These are phyloP conservation scores for Threskiornis aethiopicus DNA, from an alignment of 2,797 vertebrate genomes.

Conservation along the genomic window DNA sequence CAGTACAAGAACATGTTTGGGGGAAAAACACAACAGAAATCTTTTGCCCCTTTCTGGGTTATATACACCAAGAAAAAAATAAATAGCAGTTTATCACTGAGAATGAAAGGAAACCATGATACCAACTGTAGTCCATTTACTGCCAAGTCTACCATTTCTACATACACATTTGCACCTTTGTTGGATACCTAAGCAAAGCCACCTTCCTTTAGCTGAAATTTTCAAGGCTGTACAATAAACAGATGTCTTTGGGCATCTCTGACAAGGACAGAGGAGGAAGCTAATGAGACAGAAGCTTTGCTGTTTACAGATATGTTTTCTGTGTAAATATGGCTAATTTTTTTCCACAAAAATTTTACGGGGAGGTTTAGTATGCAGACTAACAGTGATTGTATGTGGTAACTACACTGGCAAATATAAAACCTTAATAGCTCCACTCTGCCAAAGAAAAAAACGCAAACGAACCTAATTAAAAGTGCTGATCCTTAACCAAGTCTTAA, in stretches of 20 bases:
- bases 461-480: not conserved
- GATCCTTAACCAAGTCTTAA: not conserved
- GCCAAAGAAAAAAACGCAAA: rapidly evolving
- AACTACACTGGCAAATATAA: not conserved
- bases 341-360: not conserved
- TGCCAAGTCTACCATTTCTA: not conserved
- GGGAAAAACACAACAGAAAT: not conserved
- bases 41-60: not conserved
- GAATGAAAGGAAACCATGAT: not conserved
- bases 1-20: not conserved
- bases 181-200: not conserved
- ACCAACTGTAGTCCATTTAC: not conserved
- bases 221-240: not conserved
- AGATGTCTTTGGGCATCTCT: not conserved
- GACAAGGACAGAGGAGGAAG: not conserved
- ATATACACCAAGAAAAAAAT: not conserved
- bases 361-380: not conserved
- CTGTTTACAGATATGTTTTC: not conserved
- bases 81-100: not conserved
- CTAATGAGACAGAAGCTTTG: not conserved
- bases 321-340: not conserved
- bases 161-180: not conserved
- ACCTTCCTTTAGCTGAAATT: not conserved
- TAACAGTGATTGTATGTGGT: not conserved
- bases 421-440: not conserved